Base-by-base conservation (phyloP, 2,113 vertebrate genomes). In the Indicator maculatus region DNA sequence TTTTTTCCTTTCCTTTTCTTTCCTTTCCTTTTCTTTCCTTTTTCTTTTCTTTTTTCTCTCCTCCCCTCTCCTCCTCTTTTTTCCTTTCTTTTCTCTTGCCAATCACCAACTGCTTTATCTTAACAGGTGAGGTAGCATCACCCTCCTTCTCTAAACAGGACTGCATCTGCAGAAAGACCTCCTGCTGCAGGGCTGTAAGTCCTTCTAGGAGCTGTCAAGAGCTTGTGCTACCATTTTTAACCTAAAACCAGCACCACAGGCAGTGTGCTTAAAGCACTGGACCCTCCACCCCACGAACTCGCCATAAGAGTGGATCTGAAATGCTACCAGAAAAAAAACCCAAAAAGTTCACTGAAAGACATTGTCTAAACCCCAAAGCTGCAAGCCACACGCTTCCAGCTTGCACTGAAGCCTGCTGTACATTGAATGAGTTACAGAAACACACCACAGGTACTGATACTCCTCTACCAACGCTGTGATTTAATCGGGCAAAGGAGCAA, bases 361-460 rank as follows among this genome's bases (percentile, higher is more conserved):
- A 12, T 12, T 52, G 53, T 27, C 41, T 67, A 60, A 73, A 94
- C 61, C 6, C 27, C 83, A 74, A 41, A 78, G 12, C 47, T 45
- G 31, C 14, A 60, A 83, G 80, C 56, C 33, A 55, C 33, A 71
- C 21, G 24, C 1, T 1, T 17, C 8, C 20, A 80, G 8, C 19
- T 74, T 0, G 0, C 33, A 18, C 64, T 66, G 24, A 65, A 59
- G 30, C 16, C 38, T 78, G 39, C 26, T 67, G 41, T 41, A 59
- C 17, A 39, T 1, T 19, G 52, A 65, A 0, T 21, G 76, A 59
- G n/a, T 45, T 79, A 88, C 58, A 91, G 63, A 88, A 93, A 36
- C 12, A 27, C 2, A 8, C 12, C 19, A 11, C 17, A 30, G 0
- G 1, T 23, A 55, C 41, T 50, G 36, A 52, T 44, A 69, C 26